A percentile compares a stretch with the other conserved stretches of the same genome.
phyloP scores from a whole-genome alignment of 1,140 invertebrate species.

The Leptestheria dahalacensis region DNA sequence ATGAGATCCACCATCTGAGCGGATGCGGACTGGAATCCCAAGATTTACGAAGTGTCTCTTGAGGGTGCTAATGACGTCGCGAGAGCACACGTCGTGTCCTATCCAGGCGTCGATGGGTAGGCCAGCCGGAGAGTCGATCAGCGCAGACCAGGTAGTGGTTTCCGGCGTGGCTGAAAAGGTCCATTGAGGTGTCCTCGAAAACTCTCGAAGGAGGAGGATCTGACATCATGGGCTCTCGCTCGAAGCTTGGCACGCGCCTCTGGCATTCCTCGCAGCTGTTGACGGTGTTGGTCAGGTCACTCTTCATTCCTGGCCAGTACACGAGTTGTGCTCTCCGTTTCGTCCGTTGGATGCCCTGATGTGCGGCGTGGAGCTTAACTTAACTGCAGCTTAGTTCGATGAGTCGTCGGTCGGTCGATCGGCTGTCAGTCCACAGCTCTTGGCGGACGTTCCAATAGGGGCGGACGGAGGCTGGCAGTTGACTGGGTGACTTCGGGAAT shows the following conservation, averaged over 20 bases:
- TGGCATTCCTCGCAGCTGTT: conserved; percentile 27
- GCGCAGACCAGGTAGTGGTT: conserved; percentile 14
- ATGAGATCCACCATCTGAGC: conserved; percentile 30
- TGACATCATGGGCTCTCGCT: conserved; percentile 25
- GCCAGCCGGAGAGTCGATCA: conserved; percentile 16
- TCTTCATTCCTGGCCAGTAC: conserved; percentile 30
- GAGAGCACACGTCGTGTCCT: background rate
- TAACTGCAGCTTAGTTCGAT: too few relatives aligned
- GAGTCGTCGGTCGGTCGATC: conserved; percentile 24
- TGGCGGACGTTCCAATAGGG: conserved; percentile 26
- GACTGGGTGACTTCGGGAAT: too few relatives aligned
- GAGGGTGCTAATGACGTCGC: conserved; percentile 12
- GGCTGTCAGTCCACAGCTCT: conserved; percentile 26
- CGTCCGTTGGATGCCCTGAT: conserved; percentile 31
- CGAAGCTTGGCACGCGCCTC: conserved; percentile 21
- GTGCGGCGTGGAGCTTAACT: conserved; percentile 29
- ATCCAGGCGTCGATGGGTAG: background rate
- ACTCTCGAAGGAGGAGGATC: conserved; percentile 23
- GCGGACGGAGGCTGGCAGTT: too few relatives aligned
- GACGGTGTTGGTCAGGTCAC: conserved; percentile 30
- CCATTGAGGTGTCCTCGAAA: conserved; percentile 23
- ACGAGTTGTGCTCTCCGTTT: conserved; percentile 26
- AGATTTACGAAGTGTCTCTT: conserved; percentile 25
- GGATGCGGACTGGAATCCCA: conserved; percentile 27
- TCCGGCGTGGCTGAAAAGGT: conserved; percentile 23